phyloP scores from a whole-genome alignment of 2,113 vertebrate genomes.

The Clarias macrocephalus region DNA sequence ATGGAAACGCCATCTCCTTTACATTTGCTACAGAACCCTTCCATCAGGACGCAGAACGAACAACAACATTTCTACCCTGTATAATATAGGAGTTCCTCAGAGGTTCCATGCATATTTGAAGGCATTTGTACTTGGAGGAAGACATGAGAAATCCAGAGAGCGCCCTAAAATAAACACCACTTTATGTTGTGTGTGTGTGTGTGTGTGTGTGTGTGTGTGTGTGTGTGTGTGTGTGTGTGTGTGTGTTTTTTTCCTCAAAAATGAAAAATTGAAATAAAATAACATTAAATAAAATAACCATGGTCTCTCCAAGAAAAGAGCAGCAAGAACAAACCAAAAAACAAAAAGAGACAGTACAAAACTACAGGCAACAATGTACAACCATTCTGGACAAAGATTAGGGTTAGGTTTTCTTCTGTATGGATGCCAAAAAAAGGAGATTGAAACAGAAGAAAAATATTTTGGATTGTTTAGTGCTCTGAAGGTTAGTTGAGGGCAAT shows the following conservation, averaged over 20 bases:
- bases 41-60: slow-evolving; percentile 35
- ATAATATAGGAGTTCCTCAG: slow-evolving; percentile 46
- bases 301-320: slow-evolving; percentile 46
- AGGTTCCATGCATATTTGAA: slow-evolving; percentile 61
- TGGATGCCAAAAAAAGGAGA: slow-evolving; percentile 27
- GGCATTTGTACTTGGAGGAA: slow-evolving; percentile 60
- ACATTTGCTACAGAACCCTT: slow-evolving; percentile 10
- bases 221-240: not conserved
- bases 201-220: not conserved
- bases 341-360: slow-evolving; percentile 43
- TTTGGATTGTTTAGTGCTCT: slow-evolving; percentile 52
- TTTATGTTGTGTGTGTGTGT: not conserved
- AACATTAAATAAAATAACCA: not conserved
- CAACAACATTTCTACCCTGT: slow-evolving; percentile 51
- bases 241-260: slow-evolving; percentile 23
- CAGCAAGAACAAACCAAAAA: slow-evolving; percentile 40
- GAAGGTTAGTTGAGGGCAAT: slow-evolving; percentile 33
- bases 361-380: slow-evolving; percentile 49
- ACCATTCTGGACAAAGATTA: slow-evolving; percentile 38
- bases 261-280: slow-evolving; percentile 34
- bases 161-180: slow-evolving; percentile 43
- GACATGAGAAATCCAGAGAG: slow-evolving; percentile 52
- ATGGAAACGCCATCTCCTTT: not conserved
- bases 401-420: slow-evolving; percentile 36
- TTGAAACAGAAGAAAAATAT: slow-evolving; percentile 16